Percentiles rank a stretch among this genome's conserved stretches.
Conservation (phyloP, 2,797 vertebrate species). For the Micrastur ruficollis region DNA sequence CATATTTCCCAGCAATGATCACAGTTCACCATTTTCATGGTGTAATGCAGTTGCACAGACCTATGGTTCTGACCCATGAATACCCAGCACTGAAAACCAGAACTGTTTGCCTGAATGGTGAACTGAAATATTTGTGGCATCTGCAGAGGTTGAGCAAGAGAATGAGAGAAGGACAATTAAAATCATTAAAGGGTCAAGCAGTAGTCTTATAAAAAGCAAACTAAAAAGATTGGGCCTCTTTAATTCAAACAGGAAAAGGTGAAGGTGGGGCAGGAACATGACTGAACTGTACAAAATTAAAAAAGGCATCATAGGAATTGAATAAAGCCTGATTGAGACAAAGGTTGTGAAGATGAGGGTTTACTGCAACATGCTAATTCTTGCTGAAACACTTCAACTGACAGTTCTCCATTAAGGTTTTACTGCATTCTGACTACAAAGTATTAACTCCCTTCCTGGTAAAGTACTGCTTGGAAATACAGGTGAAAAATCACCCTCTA, state of each 20-base stretch:
- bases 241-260: slow-evolving; percentile 36
- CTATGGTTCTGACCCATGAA: background rate
- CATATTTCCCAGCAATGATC: fast-evolving
- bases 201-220: background rate
- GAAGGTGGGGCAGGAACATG: slow-evolving; percentile 53
- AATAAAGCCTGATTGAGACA: background rate
- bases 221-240: background rate
- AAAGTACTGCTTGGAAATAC: background rate
- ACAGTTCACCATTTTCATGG: background rate
- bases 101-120: background rate
- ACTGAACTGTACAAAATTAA: background rate
- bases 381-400: background rate
- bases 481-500: background rate
- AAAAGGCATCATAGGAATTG: background rate
- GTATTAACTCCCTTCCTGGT: background rate
- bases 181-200: background rate
- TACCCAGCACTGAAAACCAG: background rate
- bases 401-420: background rate
- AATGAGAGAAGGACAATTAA: background rate
- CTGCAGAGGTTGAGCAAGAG: background rate
- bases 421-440: background rate
- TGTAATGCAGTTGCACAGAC: background rate
- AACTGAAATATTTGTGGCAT: background rate
- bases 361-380: background rate
- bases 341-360: background rate